A percentile compares a stretch with the other conserved stretches of the same genome.
Conservation (phyloP, 2,797 vertebrate genomes). For the Meriones psammophilus region DNA sequence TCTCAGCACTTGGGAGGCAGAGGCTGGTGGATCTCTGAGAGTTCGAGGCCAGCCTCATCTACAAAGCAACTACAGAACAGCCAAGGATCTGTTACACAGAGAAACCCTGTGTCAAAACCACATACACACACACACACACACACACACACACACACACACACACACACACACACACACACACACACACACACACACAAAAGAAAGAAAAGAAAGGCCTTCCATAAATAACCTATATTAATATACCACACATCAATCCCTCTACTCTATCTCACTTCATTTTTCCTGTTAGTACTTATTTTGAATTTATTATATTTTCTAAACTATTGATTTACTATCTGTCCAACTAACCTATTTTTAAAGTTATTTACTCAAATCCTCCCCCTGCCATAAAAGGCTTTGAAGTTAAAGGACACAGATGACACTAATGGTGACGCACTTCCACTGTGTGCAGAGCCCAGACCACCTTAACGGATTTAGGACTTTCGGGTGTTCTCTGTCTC, state of each 20-base stretch:
- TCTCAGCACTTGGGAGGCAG: too few relatives aligned
- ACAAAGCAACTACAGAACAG: too few relatives aligned
- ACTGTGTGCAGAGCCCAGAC: not conserved
- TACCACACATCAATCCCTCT: not conserved
- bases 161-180: too few relatives aligned
- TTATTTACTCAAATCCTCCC: slow-evolving; percentile 21
- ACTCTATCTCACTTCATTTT: slow-evolving; percentile 4
- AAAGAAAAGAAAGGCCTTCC: not conserved
- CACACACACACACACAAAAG: too few relatives aligned
- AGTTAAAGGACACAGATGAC: not conserved
- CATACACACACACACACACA: too few relatives aligned
- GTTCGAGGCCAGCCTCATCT: too few relatives aligned
- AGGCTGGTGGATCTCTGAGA: too few relatives aligned
- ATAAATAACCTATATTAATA: slow-evolving; percentile 18
- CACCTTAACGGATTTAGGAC: not conserved
- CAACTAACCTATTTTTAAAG: slow-evolving; percentile 43
- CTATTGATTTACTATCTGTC: slow-evolving; percentile 24
- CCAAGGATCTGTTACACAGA: too few relatives aligned
- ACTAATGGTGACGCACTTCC: not conserved
- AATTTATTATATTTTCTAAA: slow-evolving; percentile 36
- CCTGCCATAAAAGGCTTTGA: not conserved
- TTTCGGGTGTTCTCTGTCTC: not conserved
- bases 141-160: too few relatives aligned
- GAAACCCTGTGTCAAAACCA: too few relatives aligned
- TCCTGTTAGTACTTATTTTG: slow-evolving; percentile 2